Evolutionary conservation across 1,140 invertebrate species (phyloP).

Genomic region (Platorchestia sp.): DNA sequence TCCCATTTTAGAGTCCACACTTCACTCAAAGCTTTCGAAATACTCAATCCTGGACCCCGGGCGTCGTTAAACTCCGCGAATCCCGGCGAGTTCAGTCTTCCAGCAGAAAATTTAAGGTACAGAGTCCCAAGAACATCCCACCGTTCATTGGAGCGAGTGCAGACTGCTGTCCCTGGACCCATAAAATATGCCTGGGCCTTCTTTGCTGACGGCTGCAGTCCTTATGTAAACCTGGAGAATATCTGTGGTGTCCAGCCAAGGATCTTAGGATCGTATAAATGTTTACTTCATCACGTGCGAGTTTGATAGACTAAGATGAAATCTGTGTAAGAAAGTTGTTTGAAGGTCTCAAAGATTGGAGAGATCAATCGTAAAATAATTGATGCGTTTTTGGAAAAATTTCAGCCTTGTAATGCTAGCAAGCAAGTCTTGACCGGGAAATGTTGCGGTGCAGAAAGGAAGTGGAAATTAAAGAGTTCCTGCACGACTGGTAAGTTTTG

Average conservation of each 20-base stretch:
- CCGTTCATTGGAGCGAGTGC: constrained; percentile 4
- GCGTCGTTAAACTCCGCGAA: not conserved
- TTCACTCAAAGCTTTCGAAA: not conserved
- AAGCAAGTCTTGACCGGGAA: not conserved
- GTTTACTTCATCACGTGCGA: not conserved
- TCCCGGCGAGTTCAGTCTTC: not conserved
- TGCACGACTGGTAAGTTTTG: too few relatives aligned
- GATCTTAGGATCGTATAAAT: not conserved
- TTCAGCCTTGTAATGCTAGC: not conserved
- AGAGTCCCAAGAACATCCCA: not conserved
- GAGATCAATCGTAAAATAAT: not conserved
- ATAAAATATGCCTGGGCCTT: not conserved
- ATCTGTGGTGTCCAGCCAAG: not conserved
- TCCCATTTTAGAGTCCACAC: not conserved
- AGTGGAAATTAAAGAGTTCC: too few relatives aligned
- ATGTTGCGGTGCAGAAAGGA: not conserved
- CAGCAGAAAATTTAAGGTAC: not conserved
- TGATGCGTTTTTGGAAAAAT: not conserved
- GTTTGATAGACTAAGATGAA: not conserved
- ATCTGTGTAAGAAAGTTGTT: not conserved
- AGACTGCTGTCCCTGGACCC: not conserved
- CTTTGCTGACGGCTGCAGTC: constrained; percentile 4
- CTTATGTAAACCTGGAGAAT: not conserved
- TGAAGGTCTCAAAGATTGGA: not conserved
- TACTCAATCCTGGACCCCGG: not conserved